These are phyloP conservation scores for Pachyseris speciosa DNA, from an alignment of 64 coral and sea anemone species.

Conservation along the genomic window DNA sequence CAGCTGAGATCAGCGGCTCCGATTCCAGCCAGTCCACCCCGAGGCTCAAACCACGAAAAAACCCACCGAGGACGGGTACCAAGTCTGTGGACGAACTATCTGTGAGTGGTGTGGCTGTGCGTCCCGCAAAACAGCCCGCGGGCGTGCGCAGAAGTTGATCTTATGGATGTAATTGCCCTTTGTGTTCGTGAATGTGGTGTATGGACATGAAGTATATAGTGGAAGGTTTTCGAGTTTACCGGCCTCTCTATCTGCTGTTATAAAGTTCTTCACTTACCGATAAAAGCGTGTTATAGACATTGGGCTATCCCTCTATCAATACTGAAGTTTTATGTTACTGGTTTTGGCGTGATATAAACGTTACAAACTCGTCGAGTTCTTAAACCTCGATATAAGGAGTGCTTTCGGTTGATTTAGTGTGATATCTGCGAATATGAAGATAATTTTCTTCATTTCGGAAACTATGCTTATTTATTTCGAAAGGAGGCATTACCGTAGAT, in stretches of 20 bases:
- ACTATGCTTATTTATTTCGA: too few species aligned
- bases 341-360: too few species aligned
- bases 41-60: constrained; percentile 77
- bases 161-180: not conserved
- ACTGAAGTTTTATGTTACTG: too few species aligned
- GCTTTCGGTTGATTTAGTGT: too few species aligned
- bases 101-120: constrained; percentile 84
- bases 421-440: too few species aligned
- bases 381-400: too few species aligned
- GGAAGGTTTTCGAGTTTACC: not conserved
- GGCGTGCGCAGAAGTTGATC: constrained; percentile 61
- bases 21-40: constrained; percentile 90
- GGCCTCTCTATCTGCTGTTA: not conserved
- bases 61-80: constrained; percentile 53
- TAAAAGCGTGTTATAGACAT: too few species aligned
- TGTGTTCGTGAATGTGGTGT: not conserved
- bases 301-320: too few species aligned
- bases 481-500: too few species aligned
- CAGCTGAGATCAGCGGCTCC: constrained; percentile 74
- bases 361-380: too few species aligned
- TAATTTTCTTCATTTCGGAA: too few species aligned
- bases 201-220: too few species aligned
- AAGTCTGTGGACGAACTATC: constrained; percentile 68
- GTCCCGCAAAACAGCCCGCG: constrained; percentile 75
- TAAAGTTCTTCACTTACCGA: not conserved